These are phyloP conservation scores for Elegia similella DNA, from an alignment of 2,888 invertebrate genomes.

Conservation along the genomic window DNA sequence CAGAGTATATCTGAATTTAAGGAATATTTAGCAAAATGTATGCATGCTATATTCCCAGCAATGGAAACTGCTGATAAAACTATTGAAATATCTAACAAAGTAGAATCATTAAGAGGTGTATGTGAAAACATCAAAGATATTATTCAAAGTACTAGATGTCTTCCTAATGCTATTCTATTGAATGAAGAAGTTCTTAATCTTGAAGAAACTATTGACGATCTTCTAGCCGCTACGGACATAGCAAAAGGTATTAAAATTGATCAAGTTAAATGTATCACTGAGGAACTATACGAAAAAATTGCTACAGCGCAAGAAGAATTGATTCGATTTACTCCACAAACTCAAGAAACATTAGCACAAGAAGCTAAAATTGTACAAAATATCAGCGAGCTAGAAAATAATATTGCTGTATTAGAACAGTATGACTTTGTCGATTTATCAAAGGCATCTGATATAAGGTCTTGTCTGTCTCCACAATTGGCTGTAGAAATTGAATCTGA, in stretches of 20 bases:
- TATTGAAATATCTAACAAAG: constrained; percentile 58
- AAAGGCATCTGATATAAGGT: constrained; percentile 49
- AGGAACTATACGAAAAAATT: constrained; percentile 56
- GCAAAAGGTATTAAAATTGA: constrained; percentile 51
- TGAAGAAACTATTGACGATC: constrained; percentile 42
- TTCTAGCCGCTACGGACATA: constrained; percentile 52
- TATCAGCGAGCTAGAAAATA: constrained; percentile 58
- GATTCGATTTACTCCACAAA: constrained; percentile 48
- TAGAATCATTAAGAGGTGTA: constrained; percentile 48
- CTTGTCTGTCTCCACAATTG: constrained; percentile 43
- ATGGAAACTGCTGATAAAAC: constrained; percentile 53
- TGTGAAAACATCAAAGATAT: constrained; percentile 53
- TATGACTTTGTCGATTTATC: constrained; percentile 63
- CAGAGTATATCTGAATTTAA: constrained; percentile 57
- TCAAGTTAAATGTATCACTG: constrained; percentile 51
- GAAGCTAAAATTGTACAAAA: constrained; percentile 60
- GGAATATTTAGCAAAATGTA: constrained; percentile 53
- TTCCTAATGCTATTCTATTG: constrained; percentile 22
- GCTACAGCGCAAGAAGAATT: constrained; percentile 58
- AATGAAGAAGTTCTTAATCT: constrained; percentile 39
- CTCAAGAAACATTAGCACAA: constrained; percentile 40
- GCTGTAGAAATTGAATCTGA: constrained; percentile 53
- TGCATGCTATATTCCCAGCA: constrained; percentile 53
- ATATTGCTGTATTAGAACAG: constrained; percentile 62
- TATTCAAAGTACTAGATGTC: constrained; percentile 40